phyloP scores from a whole-genome alignment of 2,113 vertebrate genomes.

The Petroica traversi region DNA sequence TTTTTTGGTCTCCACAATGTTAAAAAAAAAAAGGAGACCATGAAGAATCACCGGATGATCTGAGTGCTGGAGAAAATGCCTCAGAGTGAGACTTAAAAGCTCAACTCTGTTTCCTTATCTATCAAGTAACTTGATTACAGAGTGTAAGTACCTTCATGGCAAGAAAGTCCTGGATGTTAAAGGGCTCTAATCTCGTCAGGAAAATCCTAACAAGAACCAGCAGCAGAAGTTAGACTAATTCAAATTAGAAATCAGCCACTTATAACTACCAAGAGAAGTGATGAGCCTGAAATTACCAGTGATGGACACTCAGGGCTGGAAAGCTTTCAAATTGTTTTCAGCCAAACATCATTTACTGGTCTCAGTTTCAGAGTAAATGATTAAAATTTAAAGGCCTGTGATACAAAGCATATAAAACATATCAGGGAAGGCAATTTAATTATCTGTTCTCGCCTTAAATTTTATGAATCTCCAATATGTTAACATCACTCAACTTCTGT shows the following conservation, averaged over 20 bases:
- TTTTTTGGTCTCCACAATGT: not conserved
- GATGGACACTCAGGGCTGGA: slow-evolving; percentile 20
- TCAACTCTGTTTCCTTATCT: slow-evolving; percentile 63
- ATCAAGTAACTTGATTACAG: slow-evolving; percentile 53
- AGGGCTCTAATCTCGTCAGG: slow-evolving; percentile 65
- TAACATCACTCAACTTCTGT: slow-evolving; percentile 4
- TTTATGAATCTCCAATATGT: slow-evolving; percentile 46
- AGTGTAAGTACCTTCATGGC: slow-evolving; percentile 62
- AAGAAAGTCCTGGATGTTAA: slow-evolving; percentile 49
- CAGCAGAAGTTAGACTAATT: slow-evolving; percentile 28
- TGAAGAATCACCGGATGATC: slow-evolving; percentile 48
- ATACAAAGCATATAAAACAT: slow-evolving; percentile 34
- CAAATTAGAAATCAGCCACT: slow-evolving; percentile 34
- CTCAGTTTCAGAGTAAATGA: slow-evolving; percentile 35
- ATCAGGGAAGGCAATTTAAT: slow-evolving; percentile 35
- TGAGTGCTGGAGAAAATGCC: slow-evolving; percentile 53
- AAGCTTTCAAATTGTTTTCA: slow-evolving; percentile 46
- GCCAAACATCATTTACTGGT: slow-evolving; percentile 42
- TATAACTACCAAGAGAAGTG: not conserved
- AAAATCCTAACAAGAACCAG: slow-evolving; percentile 58
- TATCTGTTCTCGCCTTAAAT: slow-evolving; percentile 28
- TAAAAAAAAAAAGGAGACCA: slow-evolving; percentile 32
- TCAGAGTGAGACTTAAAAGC: slow-evolving; percentile 68
- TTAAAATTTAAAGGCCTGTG: slow-evolving; percentile 43
- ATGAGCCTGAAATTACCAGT: slow-evolving; percentile 28